These are phyloP conservation scores for Apostichopus parvimensis DNA, from an alignment of 35 echinoderm and acorn worm genomes.

Conservation along the genomic window DNA sequence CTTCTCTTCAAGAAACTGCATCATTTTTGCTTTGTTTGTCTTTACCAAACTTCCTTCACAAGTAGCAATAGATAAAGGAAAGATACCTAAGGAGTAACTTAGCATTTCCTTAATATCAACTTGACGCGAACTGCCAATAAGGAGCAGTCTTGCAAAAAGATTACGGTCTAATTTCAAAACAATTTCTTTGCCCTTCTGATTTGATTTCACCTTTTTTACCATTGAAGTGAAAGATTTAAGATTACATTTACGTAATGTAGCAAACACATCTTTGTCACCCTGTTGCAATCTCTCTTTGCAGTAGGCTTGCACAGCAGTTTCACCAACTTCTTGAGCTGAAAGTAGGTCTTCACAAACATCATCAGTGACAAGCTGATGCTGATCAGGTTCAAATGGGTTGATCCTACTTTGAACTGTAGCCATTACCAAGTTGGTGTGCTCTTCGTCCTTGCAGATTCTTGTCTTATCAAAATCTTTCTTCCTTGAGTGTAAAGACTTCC, in stretches of 20 bases:
- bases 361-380: slow-evolving; percentile 31
- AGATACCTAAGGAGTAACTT: slow-evolving; percentile 2
- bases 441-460: slow-evolving; percentile 49
- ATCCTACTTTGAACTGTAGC: slow-evolving; percentile 52
- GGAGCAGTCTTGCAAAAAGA: slow-evolving; percentile 20
- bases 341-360: slow-evolving; percentile 20
- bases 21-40: slow-evolving; percentile 45
- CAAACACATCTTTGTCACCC: slow-evolving; percentile 25
- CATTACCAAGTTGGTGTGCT: slow-evolving; percentile 41
- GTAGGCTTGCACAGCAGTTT: not conserved
- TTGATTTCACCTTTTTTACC: not conserved
- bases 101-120: slow-evolving; percentile 12
- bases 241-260: not conserved
- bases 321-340: slow-evolving; percentile 4
- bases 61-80: slow-evolving; percentile 13
- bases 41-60: slow-evolving; percentile 28
- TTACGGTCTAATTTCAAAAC: slow-evolving; percentile 23
- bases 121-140: slow-evolving; percentile 11
- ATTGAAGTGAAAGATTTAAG: not conserved
- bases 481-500: no score
- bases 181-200: slow-evolving; percentile 22
- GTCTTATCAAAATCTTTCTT: not conserved
- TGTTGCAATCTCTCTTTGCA: not conserved
- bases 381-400: slow-evolving; percentile 54
- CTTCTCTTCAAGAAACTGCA: slow-evolving; percentile 39